Evolutionary conservation across 1,140 invertebrate species (phyloP), one percentile per base, ranked within the genome.

Genomic region (Pogonus chalceus): DNA sequence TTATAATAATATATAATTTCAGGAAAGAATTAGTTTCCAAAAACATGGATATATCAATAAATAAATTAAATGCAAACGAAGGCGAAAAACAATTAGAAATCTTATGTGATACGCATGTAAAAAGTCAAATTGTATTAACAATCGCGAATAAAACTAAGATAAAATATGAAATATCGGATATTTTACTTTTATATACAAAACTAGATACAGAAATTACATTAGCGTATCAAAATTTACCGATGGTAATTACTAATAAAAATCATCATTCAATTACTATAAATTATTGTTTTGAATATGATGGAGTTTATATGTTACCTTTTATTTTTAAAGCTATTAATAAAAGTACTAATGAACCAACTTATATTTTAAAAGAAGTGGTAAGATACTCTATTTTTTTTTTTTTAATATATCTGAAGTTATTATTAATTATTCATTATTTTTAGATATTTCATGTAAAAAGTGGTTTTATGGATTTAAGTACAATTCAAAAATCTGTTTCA

Each of bases 341-440:
- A 22, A 37, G 18, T 37, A 35, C 22, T 23, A 37, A 52, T 39
- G 39, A 52, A 39, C 35, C 21, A 20, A 35, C 35, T 23, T 12
- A 37, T 39, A 35, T 52, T 20, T 22, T 31, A n/a, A 52, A 52
- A 18, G 37, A 43, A 43, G 3, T 43, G 37, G 37, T 43, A 43
- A 12, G 18, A n/a, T n/a, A n/a, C n/a, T n/a, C n/a, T n/a, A n/a
- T n/a, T n/a, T n/a, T n/a, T n/a, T n/a, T n/a, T n/a, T n/a, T n/a
- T n/a, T n/a, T n/a, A n/a, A n/a, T n/a, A n/a, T n/a, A n/a, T n/a
- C n/a, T n/a, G n/a, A n/a, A n/a, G n/a, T n/a, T n/a, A n/a, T n/a
- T n/a, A n/a, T n/a, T n/a, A n/a, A n/a, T n/a, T n/a, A n/a, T n/a
- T n/a, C n/a, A n/a, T n/a, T n/a, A n/a, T n/a, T n/a, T n/a, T n/a